Evolutionary conservation across 2,797 vertebrate species (phyloP).

Genomic region (Hydrolagus colliei): DNA sequence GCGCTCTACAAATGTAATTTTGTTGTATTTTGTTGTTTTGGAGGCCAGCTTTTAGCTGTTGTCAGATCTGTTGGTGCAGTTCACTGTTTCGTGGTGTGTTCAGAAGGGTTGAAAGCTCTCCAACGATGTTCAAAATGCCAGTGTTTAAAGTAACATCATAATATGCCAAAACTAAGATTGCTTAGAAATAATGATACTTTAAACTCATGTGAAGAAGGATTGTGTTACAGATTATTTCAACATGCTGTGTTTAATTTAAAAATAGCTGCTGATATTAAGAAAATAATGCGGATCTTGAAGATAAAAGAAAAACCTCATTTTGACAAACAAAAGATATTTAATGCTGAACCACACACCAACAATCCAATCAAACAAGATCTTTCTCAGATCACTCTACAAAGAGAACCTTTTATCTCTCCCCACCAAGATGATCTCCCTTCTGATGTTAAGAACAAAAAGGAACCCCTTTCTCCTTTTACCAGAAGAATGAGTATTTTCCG

Average conservation of each 20-base stretch:
- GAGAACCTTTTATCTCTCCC: no score
- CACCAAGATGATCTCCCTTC: neutral
- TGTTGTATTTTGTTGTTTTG: no score
- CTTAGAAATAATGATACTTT: neutral
- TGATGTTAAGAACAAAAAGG: neutral
- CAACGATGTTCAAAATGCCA: neutral
- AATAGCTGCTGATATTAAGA: neutral
- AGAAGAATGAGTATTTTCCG: no score
- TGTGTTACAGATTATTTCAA: neutral
- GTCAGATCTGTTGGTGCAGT: no score
- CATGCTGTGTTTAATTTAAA: slow-evolving; percentile 13
- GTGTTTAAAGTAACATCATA: neutral
- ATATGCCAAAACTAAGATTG: neutral
- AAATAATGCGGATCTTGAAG: neutral
- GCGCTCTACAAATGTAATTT: no score
- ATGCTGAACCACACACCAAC: neutral
- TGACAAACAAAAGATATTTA: no score
- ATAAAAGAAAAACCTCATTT: neutral
- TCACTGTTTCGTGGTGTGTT: no score
- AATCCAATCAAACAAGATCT: neutral
- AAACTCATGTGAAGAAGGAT: neutral
- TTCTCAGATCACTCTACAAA: no score
- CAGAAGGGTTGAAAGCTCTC: no score
- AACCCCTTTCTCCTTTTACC: neutral
- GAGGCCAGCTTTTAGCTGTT: no score